Conservation (phyloP, 2,113 vertebrate genomes). For the Promerops cafer region DNA sequence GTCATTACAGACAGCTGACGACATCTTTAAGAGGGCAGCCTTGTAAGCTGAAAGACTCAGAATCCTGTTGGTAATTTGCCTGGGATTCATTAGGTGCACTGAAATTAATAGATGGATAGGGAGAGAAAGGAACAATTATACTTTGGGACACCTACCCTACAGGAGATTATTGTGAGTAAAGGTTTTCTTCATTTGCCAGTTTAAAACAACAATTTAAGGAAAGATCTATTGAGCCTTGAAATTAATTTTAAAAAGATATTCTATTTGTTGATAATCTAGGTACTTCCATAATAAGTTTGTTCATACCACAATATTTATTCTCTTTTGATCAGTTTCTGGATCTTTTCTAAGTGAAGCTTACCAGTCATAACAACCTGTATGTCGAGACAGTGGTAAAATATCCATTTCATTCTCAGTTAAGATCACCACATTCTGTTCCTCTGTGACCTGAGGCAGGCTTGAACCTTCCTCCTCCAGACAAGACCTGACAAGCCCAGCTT, state of each 20-base stretch:
- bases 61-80: not conserved
- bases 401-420: constrained; percentile 50
- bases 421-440: constrained; percentile 44
- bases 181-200: not conserved
- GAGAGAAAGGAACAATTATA: not conserved
- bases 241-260: not conserved
- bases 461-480: constrained; percentile 32
- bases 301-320: not conserved
- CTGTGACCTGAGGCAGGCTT: constrained; percentile 39
- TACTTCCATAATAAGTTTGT: not conserved
- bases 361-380: constrained; percentile 31
- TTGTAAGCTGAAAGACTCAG: not conserved
- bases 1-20: not conserved
- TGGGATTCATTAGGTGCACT: not conserved
- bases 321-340: constrained; percentile 31
- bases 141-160: not conserved
- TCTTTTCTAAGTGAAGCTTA: not conserved
- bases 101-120: not conserved
- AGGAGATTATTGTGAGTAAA: not conserved
- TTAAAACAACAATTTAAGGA: not conserved
- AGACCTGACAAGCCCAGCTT: constrained; percentile 42
- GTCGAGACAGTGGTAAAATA: constrained; percentile 52
- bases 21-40: not conserved
- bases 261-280: not conserved
- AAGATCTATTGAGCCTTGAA: not conserved